phyloP scores from a whole-genome alignment of 2,113 vertebrate species.

The Mungos mungo region DNA sequence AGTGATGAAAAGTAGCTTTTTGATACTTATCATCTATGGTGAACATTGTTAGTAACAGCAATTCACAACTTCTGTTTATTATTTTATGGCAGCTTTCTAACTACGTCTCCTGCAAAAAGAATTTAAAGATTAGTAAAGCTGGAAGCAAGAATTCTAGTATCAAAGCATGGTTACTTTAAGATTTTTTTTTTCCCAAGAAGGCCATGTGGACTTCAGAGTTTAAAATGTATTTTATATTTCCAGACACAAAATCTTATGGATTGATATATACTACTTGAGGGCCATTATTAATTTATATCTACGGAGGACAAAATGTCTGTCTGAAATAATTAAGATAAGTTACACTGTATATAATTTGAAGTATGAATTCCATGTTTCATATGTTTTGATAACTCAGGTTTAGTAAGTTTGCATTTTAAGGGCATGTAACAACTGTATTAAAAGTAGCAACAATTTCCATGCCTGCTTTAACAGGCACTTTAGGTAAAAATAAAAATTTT shows the following conservation, averaged over 20 bases:
- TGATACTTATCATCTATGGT: not conserved
- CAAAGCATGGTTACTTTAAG: not conserved
- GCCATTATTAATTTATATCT: not conserved
- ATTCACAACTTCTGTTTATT: not conserved
- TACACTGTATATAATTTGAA: slow-evolving; percentile 17
- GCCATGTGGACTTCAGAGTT: not conserved
- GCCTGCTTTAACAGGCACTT: not conserved
- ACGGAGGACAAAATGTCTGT: not conserved
- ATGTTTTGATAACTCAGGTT: slow-evolving; percentile 36
- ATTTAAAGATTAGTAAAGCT: not conserved
- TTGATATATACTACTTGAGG: not conserved
- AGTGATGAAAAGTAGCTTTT: slow-evolving; percentile 6
- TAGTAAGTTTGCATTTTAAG: slow-evolving; percentile 37
- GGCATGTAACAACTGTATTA: not conserved
- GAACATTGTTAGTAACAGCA: not conserved
- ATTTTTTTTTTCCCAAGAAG: not conserved
- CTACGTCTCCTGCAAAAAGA: not conserved
- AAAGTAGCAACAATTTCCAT: not conserved
- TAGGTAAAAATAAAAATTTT: slow-evolving; percentile 23
- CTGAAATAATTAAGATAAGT: slow-evolving; percentile 12
- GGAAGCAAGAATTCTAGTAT: not conserved
- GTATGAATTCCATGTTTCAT: not conserved
- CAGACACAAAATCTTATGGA: not conserved
- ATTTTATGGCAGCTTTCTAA: slow-evolving; percentile 1
- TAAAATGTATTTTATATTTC: not conserved